Evolutionary conservation across 2,113 vertebrate species (phyloP).

Genomic region (Aspidoscelis tigris): DNA sequence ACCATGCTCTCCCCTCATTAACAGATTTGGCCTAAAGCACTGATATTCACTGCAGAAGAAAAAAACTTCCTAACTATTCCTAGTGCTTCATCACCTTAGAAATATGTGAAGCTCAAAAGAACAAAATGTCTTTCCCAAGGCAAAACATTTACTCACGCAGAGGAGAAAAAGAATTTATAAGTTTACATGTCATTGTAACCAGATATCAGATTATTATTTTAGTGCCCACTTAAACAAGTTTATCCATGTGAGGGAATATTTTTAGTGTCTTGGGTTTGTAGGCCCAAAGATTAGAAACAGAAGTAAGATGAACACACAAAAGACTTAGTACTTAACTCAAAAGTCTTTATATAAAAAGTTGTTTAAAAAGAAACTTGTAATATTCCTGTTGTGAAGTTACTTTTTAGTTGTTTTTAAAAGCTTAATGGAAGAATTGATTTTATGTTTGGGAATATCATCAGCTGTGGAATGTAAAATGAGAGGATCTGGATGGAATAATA

Average conservation of each 20-base stretch:
- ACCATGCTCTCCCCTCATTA: not conserved
- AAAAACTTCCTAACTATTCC: not conserved
- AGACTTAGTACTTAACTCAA: not conserved
- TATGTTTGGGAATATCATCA: too few species aligned
- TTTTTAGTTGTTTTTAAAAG: not conserved
- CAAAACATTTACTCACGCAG: constrained; percentile 23
- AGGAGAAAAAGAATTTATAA: constrained; percentile 6
- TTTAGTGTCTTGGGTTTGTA: constrained; percentile 10
- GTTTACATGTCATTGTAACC: constrained; percentile 24
- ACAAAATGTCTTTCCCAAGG: constrained; percentile 29
- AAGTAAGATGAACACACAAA: not conserved
- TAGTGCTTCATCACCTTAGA: constrained; percentile 2
- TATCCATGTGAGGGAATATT: constrained; percentile 4
- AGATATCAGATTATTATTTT: constrained; percentile 22
- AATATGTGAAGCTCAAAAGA: constrained; percentile 12
- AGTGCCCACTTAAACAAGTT: constrained; percentile 6
- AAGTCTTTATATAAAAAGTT: not conserved
- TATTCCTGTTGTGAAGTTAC: not conserved
- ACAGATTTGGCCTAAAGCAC: constrained; percentile 4
- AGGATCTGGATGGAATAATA: too few species aligned
- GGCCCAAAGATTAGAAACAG: not conserved
- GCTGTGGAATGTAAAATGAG: too few species aligned
- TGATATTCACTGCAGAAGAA: constrained; percentile 6
- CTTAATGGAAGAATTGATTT: too few species aligned
- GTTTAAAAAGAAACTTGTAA: constrained; percentile 1